These are phyloP conservation scores for Protobothrops mucrosquamatus DNA, from an alignment of 2,113 vertebrate genomes.

Conservation along the genomic window DNA sequence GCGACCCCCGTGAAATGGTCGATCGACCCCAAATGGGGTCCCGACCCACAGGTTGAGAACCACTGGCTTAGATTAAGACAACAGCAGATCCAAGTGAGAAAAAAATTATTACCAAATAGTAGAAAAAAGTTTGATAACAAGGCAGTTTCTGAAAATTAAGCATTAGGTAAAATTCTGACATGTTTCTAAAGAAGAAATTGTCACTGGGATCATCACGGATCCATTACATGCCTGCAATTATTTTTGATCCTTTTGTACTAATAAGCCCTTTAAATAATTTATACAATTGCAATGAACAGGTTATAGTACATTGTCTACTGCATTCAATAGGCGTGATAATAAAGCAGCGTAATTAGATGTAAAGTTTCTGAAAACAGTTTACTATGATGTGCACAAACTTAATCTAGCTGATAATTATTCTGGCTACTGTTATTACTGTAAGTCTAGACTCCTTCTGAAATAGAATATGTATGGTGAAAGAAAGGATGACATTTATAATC, in stretches of 20 bases:
- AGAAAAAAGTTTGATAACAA: not conserved
- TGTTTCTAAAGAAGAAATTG: conserved; percentile 12
- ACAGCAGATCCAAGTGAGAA: not conserved
- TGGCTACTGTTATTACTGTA: not conserved
- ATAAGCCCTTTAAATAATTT: not conserved
- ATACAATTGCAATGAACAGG: not conserved
- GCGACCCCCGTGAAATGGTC: too few relatives aligned
- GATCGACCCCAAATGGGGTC: too few relatives aligned
- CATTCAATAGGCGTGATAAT: not conserved
- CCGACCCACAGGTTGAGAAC: too few relatives aligned
- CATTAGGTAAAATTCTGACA: not conserved
- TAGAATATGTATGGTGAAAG: not conserved
- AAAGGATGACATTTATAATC: not conserved
- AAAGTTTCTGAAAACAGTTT: not conserved
- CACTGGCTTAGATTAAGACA: not conserved
- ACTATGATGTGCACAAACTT: not conserved
- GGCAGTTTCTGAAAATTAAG: conserved; percentile 15
- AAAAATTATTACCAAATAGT: not conserved
- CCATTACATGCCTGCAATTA: not conserved
- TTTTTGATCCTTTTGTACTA: not conserved
- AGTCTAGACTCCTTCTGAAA: not conserved
- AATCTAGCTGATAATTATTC: not conserved
- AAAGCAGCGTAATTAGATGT: not conserved
- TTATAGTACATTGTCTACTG: not conserved
- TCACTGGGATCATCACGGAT: not conserved